Evolutionary conservation across 2,888 invertebrate genomes (phyloP), one percentile per base, ranked within the genome.

Genomic region (Drosophila kambysellisi): DNA sequence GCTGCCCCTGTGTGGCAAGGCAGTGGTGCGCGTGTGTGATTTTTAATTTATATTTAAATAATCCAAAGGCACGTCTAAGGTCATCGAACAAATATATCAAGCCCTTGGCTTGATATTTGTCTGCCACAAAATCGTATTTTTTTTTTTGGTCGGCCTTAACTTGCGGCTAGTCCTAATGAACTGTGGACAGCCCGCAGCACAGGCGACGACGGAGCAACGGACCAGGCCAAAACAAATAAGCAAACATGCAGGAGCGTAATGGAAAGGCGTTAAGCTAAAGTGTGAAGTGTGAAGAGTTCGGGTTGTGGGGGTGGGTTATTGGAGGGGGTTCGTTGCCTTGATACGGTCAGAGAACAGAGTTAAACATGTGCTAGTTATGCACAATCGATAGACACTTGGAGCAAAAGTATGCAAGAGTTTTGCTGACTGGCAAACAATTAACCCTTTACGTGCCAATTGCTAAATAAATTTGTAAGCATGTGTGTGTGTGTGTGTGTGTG

Each of bases 371-470:
- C 85, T 70, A 70, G 78, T 84, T 89, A 86, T 89, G 81, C 72
- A 76, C 59, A 89, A 89, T 89, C 89, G 82, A 89, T 90, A 77
- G 59, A 59, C 56, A 50, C 60, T 56, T 59, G 67, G 32, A 37
- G 43, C 11, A 46, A 17, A 65, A 57, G 43, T 66, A 53, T 53
- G 60, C 46, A 41, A 69, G 59, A 58, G 50, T 82, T 80, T 51
- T 85, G 85, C 85, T 85, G 88, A 85, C 83, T 75, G 69, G 80
- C 81, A 62, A 33, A 75, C 77, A 83, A 87, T 85, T 89, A 88
- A 89, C 85, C 85, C 89, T 83, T 87, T 80, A 89, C 88, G 89
- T 87, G 84, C 76, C 84, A 87, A 89, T 83, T 82, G 79, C 75
- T 73, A 82, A 83, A 82, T 83, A 81, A 81, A 79, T 85, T 75